phyloP scores from a whole-genome alignment of 1,140 invertebrate genomes.

The Drosophila sturtevanti region DNA sequence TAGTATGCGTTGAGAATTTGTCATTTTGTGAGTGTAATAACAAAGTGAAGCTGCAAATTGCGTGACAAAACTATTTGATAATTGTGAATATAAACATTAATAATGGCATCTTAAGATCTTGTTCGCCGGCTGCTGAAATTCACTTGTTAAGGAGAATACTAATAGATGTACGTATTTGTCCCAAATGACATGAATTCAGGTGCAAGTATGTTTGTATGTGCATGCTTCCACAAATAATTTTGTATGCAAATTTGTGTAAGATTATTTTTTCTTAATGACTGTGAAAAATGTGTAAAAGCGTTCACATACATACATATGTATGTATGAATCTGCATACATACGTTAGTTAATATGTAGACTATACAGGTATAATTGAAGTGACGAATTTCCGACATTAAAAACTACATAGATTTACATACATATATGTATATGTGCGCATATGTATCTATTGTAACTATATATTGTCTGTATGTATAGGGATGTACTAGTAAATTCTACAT shows the following conservation, averaged over 20 bases:
- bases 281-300: not conserved
- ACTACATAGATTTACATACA: not conserved
- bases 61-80: slow-evolving; percentile 6
- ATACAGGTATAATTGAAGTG: not conserved
- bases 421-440: not conserved
- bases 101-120: slow-evolving; percentile 1
- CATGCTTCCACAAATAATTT: not conserved
- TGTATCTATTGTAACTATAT: slow-evolving; percentile 5
- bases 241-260: not conserved
- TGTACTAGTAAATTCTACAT: not conserved
- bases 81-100: slow-evolving; percentile 9
- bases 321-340: no score
- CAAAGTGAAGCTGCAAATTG: not conserved
- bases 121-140: not conserved
- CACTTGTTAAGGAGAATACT: not conserved
- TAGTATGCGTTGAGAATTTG: not conserved
- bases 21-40: not conserved
- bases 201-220: not conserved
- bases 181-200: not conserved
- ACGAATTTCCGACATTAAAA: not conserved
- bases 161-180: not conserved
- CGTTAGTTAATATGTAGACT: not conserved
- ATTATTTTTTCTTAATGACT: slow-evolving; percentile 7
- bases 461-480: not conserved
- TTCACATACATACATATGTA: not conserved